Conservation (phyloP, 2,113 vertebrate species). For the Cyphomyrus plagiostoma region DNA sequence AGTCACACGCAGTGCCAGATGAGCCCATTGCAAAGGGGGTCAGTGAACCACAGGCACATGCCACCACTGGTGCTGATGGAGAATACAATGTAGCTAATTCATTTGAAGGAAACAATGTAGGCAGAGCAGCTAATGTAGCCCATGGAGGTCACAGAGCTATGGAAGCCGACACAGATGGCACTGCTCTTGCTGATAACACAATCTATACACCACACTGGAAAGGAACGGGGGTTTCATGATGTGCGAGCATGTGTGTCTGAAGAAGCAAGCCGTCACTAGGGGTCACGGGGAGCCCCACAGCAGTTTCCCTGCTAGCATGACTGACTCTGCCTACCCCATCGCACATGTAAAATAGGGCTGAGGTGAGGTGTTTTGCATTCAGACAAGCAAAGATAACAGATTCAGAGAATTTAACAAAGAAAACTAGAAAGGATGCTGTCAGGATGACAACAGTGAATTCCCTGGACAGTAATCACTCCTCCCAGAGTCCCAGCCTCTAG, state of each 20-base stretch:
- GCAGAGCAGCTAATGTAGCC: not conserved
- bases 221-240: not conserved
- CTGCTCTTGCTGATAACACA: not conserved
- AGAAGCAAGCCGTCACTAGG: not conserved
- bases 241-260: not conserved
- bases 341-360: not conserved
- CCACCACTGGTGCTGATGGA: not conserved
- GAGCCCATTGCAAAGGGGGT: not conserved
- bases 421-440: not conserved
- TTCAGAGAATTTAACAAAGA: not conserved
- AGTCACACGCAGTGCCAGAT: slow-evolving; percentile 49
- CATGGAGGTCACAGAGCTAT: not conserved
- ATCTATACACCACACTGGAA: not conserved
- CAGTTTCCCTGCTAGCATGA: not conserved
- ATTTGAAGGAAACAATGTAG: not conserved
- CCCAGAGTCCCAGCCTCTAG: too few species aligned
- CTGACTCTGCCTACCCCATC: not conserved
- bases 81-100: not conserved
- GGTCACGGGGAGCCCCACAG: not conserved
- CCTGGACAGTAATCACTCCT: not conserved
- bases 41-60: not conserved
- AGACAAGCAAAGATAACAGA: not conserved
- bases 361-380: not conserved
- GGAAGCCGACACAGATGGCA: not conserved
- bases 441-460: not conserved